Conservation (phyloP, 2,113 vertebrate species). For the Lynx canadensis region DNA sequence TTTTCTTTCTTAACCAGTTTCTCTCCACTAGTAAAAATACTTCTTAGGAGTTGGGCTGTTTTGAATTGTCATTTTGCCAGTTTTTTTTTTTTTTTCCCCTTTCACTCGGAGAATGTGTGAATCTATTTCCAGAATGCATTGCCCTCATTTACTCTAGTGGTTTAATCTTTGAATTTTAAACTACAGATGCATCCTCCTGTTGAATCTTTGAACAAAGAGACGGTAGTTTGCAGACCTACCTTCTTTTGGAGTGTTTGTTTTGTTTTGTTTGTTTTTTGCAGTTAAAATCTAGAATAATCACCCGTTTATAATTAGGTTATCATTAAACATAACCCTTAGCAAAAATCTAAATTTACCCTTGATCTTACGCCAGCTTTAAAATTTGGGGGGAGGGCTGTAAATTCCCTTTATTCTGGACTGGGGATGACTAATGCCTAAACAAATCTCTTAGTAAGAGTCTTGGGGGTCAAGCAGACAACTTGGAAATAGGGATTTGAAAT, state of each 20-base stretch:
- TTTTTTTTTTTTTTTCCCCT: slow-evolving; percentile 39
- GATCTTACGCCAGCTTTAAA: background rate
- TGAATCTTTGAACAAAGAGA: background rate
- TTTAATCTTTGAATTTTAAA: slow-evolving; percentile 52
- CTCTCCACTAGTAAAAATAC: background rate
- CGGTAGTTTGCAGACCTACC: background rate
- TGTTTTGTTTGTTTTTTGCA: background rate
- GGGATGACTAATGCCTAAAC: background rate
- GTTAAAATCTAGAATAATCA: background rate
- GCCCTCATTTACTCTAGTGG: background rate
- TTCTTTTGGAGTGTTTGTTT: background rate
- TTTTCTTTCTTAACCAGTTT: background rate
- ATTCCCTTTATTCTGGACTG: background rate
- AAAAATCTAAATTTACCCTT: slow-evolving; percentile 7
- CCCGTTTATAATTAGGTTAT: background rate
- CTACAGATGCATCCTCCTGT: background rate
- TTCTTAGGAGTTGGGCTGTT: background rate
- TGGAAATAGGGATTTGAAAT: background rate
- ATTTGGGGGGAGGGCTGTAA: background rate
- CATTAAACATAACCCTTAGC: background rate
- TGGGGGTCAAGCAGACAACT: background rate
- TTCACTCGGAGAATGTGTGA: slow-evolving; percentile 8
- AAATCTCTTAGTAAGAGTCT: background rate
- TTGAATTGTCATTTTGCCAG: background rate
- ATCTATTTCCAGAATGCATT: background rate